Base-by-base conservation (phyloP, 1,140 invertebrate species). In the Mesaphorura yosii region DNA sequence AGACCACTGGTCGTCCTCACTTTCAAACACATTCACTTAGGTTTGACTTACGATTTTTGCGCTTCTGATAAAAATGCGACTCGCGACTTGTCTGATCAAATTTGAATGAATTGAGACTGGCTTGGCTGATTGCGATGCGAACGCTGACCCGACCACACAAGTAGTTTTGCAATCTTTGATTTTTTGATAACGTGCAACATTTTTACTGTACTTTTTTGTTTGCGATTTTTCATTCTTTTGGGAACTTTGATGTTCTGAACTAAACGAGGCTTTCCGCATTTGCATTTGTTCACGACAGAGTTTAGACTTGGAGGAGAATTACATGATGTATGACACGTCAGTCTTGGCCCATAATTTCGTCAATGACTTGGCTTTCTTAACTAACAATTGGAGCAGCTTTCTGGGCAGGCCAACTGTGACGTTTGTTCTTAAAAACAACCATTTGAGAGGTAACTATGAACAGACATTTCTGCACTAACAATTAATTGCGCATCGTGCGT, bases 291-390 rank as follows among this genome's bases (percentile, higher is more conserved):
- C 31, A n/a, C 10, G 10, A 34, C 67, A 92, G 88, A 89, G 88
- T 73, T 83, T 92, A 78, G 88, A 92, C 76, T 81, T 83, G 71
- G 85, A 88, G 70, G 84, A 90, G 70, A 88, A 88, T 78, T 92
- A 93, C 78, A 84, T 84, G 68, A 86, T 86, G 66, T 87, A 86
- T 68, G 88, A 94, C 76, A 80, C 83, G 66, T 82, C 83, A 64
- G 78, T 93, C 66, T 78, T 91, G 64, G 83, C 84, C 65, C 85
- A 86, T 72, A 89, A 82, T 72, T 85, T 90, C 69, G 84, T 79
- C 64, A 82, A 82, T 63, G 87, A 88, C 71, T 75, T 94, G 69
- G 84, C 86, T 64, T 92, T 92, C 74, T 79, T 94, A 69, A 86
- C 85, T 69, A 89, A 87, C 77, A 88, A 84, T 73, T 94, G 89